Percentiles rank a stretch among this genome's conserved stretches.
Evolutionary conservation across 2,888 invertebrate genomes (phyloP).

Genomic region (Uloborus plumipes): DNA sequence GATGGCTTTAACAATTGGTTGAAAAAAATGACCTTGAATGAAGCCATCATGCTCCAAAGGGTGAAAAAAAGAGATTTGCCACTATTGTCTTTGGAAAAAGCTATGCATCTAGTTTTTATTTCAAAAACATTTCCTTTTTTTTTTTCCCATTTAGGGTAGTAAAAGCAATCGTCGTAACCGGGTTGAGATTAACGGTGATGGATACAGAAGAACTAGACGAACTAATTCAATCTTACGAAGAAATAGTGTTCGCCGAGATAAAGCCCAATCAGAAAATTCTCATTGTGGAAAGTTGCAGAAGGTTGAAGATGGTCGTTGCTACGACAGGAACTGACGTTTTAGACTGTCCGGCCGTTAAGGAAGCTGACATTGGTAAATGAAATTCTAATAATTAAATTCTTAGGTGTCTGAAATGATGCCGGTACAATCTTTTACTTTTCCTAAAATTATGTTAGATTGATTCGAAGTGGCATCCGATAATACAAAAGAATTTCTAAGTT

Average conservation of each 20-base stretch:
- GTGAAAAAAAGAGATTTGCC: too few relatives aligned
- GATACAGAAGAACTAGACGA: conserved; percentile 68
- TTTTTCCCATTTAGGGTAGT: conserved; percentile 53
- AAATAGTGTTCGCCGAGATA: conserved; percentile 33
- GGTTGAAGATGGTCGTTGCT: conserved; percentile 75
- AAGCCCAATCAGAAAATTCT: conserved; percentile 71
- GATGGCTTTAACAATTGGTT: too few relatives aligned
- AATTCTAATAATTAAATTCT: neutral
- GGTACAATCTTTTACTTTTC: too few relatives aligned
- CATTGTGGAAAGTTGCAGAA: conserved; percentile 76
- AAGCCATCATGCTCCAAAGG: too few relatives aligned
- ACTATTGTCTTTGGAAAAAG: too few relatives aligned
- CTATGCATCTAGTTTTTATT: too few relatives aligned
- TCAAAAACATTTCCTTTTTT: too few relatives aligned
- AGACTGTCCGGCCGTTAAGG: conserved; percentile 73
- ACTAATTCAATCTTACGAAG: conserved; percentile 66
- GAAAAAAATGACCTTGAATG: too few relatives aligned
- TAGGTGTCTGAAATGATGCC: too few relatives aligned
- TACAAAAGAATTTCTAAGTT: too few relatives aligned
- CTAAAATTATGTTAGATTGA: too few relatives aligned
- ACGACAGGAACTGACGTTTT: conserved; percentile 76
- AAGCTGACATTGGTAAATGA: conserved; percentile 31
- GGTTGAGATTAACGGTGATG: conserved; percentile 69
- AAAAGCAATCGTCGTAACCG: conserved; percentile 70
- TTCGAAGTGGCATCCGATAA: too few relatives aligned